Percentiles rank a stretch among this genome's conserved stretches.
Conservation (phyloP, 2,888 invertebrate genomes). For the Blastobasis lacticolella region DNA sequence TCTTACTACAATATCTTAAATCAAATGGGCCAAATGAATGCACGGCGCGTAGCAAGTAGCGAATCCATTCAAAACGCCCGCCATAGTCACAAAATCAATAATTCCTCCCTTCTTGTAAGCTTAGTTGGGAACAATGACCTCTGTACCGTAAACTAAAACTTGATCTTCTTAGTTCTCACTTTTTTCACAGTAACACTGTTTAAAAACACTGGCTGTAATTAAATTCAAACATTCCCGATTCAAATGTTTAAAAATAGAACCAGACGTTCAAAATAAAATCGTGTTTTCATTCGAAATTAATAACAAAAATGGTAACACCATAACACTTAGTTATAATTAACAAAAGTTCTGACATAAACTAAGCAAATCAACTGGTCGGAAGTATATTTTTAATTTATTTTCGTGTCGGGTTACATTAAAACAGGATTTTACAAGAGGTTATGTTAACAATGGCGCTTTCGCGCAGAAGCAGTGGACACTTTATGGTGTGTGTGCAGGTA, state of each 20-base stretch:
- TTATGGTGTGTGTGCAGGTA: slow-evolving; percentile 22
- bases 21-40: too few species aligned
- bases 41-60: too few species aligned
- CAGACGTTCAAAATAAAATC: too few species aligned
- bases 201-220: too few species aligned
- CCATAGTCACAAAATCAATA: slow-evolving; percentile 57
- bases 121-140: slow-evolving; percentile 47
- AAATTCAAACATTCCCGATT: too few species aligned
- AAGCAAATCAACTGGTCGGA: not conserved
- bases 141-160: slow-evolving; percentile 11
- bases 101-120: slow-evolving; percentile 37
- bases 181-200: too few species aligned
- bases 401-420: slow-evolving; percentile 21
- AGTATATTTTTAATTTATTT: slow-evolving; percentile 6
- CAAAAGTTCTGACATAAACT: not conserved
- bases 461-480: slow-evolving; percentile 51
- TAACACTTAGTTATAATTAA: not conserved
- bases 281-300: too few species aligned
- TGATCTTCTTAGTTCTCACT: too few species aligned
- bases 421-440: slow-evolving; percentile 7
- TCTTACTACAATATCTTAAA: too few species aligned
- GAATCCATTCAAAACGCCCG: slow-evolving; percentile 41
- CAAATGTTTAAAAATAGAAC: too few species aligned
- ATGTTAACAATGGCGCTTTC: slow-evolving; percentile 47
- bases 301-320: not conserved